Percentiles rank a stretch among this genome's conserved stretches.
phyloP scores from a whole-genome alignment of 2,888 invertebrate species.

The Taphrorychus bicolor region DNA sequence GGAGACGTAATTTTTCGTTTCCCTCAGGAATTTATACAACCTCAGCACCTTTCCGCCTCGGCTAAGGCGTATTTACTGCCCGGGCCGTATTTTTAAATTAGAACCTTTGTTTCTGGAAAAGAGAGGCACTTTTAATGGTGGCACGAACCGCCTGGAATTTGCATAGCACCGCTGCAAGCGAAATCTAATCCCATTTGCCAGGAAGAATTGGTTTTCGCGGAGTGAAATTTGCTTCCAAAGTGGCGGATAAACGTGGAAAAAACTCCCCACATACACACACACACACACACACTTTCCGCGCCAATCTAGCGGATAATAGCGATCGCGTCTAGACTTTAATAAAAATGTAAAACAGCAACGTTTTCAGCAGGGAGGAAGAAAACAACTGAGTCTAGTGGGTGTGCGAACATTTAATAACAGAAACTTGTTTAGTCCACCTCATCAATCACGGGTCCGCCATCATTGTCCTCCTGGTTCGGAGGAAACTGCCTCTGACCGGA shows the following conservation, averaged over 20 bases:
- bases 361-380: neutral
- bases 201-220: neutral
- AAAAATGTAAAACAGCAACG: constrained; percentile 11
- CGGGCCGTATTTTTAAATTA: constrained; percentile 16
- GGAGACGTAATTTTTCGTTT: constrained; percentile 31
- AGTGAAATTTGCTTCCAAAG: neutral
- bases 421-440: constrained; percentile 53
- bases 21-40: constrained; percentile 23
- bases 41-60: constrained; percentile 13
- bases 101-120: constrained; percentile 6
- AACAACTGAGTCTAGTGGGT: neutral
- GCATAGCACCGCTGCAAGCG: neutral
- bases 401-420: too few relatives aligned
- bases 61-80: constrained; percentile 11
- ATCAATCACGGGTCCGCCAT: constrained; percentile 51
- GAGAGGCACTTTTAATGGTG: neutral
- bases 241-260: neutral
- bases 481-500: constrained; percentile 46
- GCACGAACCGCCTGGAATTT: too few relatives aligned
- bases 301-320: constrained; percentile 7
- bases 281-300: neutral
- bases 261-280: too few relatives aligned
- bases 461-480: constrained; percentile 16
- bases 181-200: neutral
- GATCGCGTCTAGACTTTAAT: constrained; percentile 9